Percentiles rank a stretch among this genome's conserved stretches.
phyloP scores from a whole-genome alignment of 2,797 vertebrate species.

The Acrossocheilus wenchowensis region DNA sequence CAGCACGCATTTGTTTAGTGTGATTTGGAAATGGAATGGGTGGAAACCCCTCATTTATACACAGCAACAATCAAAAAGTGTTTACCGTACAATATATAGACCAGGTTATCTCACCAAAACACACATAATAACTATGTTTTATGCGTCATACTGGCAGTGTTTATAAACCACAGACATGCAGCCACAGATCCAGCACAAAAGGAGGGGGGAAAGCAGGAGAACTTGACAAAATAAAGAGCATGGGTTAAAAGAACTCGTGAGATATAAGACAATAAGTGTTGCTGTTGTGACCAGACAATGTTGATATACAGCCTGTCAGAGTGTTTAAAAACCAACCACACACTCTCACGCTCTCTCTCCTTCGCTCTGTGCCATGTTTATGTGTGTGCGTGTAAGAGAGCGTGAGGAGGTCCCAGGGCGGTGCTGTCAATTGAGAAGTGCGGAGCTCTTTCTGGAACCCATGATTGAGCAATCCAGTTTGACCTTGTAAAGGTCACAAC shows the following conservation, averaged over 20 bases:
- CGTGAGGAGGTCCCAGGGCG: slow-evolving; percentile 3
- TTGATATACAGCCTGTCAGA: slow-evolving; percentile 22
- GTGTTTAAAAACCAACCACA: slow-evolving; percentile 18
- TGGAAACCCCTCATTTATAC: slow-evolving; percentile 2
- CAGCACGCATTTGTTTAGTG: not conserved
- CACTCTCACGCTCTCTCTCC: slow-evolving; percentile 20
- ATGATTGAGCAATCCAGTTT: slow-evolving; percentile 44
- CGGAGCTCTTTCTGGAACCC: slow-evolving; percentile 18
- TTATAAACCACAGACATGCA: slow-evolving; percentile 21
- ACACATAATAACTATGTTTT: slow-evolving; percentile 22
- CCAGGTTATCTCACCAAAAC: not conserved
- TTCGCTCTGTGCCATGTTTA: not conserved
- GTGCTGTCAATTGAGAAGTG: slow-evolving; percentile 26
- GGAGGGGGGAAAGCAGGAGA: not conserved
- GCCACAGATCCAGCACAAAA: slow-evolving; percentile 20
- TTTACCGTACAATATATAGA: not conserved
- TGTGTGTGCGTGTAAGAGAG: not conserved
- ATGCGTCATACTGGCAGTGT: not conserved
- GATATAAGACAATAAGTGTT: not conserved
- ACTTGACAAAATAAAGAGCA: not conserved
- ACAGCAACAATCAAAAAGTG: slow-evolving; percentile 1
- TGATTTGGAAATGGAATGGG: not conserved
- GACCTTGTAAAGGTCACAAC: slow-evolving; percentile 52
- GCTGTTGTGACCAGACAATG: not conserved
- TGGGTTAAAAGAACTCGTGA: not conserved